Base-by-base conservation (phyloP, 2,797 vertebrate genomes). In the Sebastes nivosus region DNA sequence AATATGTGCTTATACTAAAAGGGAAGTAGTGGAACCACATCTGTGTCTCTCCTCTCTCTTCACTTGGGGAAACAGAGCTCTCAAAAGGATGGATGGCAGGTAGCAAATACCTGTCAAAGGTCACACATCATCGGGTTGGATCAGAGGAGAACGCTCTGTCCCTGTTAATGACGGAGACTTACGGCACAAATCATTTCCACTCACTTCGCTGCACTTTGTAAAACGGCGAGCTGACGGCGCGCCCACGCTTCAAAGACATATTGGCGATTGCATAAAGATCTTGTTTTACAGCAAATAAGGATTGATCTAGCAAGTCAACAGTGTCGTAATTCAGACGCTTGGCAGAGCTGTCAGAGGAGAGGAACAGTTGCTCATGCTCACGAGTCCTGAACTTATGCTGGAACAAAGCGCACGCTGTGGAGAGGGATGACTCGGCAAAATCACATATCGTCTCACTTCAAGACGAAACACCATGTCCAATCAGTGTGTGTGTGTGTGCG, bases 221-320 rank as follows among this genome's bases (percentile, higher is more conserved):
- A 79, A 79, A 73, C 2, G 1, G 29, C 10, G 66, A 75, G 59
- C 68, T 66, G 75, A 52, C 8, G 18, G 46, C 46, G 55, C 6
- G 2, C 22, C 65, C 13, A 22, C 1, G 2, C 50, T 76, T 67
- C 67, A 32, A 74, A 72, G 75, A 82, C 61, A 29, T 59, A 84
- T 80, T 66, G 77, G 68, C 60, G 77, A 60, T 50, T 63, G 63
- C 55, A 34, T 82, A 70, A 88, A 86, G 36, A 78, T 76, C 71
- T 72, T 67, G 57, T 85, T 82, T 88, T 75, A 83, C 61, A 22
- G 61, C 64, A 78, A 88, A 90, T 81, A 82, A 75, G 69, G 68
- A 88, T 80, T 85, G 66, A 86, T 86, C 29, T 50, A 29, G 34
- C 38, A 81, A 78, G 72, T 83, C 52, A 63, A 60, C 75, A 22